Base-by-base conservation (phyloP, 1,140 invertebrate genomes). In the Campodea augens region DNA sequence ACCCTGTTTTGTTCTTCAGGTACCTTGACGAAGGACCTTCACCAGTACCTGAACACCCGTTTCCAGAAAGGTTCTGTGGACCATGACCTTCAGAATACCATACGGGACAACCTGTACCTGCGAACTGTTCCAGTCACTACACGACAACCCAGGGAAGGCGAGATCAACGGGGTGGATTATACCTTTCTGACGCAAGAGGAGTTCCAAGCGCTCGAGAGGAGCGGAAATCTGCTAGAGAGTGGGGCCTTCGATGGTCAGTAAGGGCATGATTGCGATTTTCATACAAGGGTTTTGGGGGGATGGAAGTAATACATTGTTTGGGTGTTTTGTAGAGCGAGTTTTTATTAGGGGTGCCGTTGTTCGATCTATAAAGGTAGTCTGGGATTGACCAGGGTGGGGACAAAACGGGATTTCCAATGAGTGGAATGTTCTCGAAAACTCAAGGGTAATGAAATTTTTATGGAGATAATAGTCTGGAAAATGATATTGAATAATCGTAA, bases 101-200 rank as follows among this genome's bases (percentile, higher is more conserved):
- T 79, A 45, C 57, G 77, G 45, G 75, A 79, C 53, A 79, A 79
- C 57, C 57, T 79, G 20, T 79, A 79, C 57, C 60, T 73, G 49
- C 60, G 75, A 45, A 79, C 77, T 20, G 75, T 79, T 13, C 77
- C 77, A 64, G 74, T 73, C 52, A 77, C 74, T 7, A 77, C 74
- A 2, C 51, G 74, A 42, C 49, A 57, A 29, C 69, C 70, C n/a
- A 59, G 72, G 49, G 63, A 67, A 18, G 72, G 70, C 37, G 75
- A 78, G 60, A 63, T 72, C 18, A 72, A 75, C 59, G 74, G 74
- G 18, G 68, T 75, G 15, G 75, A 78, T 57, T 78, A 78, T 54
- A 74, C 67, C 20, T 78, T 78, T 57, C 58, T 78, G 10, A 62
- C 60, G 18, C 50, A 60, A 25, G 72, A 77, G 49, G 70, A 76